These are phyloP conservation scores for Chrysodeixis includens DNA, from an alignment of 2,888 invertebrate genomes.

Conservation along the genomic window DNA sequence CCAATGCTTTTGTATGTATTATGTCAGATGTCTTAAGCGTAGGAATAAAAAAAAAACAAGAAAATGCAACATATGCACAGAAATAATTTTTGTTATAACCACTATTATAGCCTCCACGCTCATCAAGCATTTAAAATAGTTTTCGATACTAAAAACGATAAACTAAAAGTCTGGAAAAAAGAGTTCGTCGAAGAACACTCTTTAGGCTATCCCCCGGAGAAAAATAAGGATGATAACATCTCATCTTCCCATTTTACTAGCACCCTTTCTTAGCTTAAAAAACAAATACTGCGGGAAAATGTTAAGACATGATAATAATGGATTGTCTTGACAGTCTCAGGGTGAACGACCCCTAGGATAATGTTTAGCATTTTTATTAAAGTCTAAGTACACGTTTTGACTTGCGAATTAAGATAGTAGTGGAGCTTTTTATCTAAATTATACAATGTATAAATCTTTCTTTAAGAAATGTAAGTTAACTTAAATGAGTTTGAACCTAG, in stretches of 20 bases:
- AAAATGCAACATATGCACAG: too few species aligned
- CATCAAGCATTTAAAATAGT: neutral
- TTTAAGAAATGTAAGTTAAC: constrained; percentile 15
- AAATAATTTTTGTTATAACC: too few species aligned
- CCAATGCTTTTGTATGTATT: too few species aligned
- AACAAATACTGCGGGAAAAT: constrained; percentile 16
- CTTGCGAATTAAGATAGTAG: constrained; percentile 27
- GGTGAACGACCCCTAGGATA: constrained; percentile 24
- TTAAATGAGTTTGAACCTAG: neutral
- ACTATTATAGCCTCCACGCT: too few species aligned
- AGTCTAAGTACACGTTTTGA: constrained; percentile 18
- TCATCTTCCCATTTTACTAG: constrained; percentile 1
- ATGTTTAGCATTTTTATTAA: constrained; percentile 39
- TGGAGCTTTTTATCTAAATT: constrained; percentile 22
- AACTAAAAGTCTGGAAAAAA: neutral
- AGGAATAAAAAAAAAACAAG: too few species aligned
- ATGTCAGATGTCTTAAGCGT: too few species aligned
- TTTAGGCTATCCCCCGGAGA: neutral
- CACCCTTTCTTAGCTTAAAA: neutral
- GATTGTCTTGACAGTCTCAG: constrained; percentile 19
- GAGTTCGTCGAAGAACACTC: neutral
- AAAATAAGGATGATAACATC: neutral
- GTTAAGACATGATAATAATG: constrained; percentile 21
- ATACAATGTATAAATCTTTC: constrained; percentile 25
- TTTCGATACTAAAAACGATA: neutral